Conservation (phyloP, 2,797 vertebrate species). For the Allobates femoralis region DNA sequence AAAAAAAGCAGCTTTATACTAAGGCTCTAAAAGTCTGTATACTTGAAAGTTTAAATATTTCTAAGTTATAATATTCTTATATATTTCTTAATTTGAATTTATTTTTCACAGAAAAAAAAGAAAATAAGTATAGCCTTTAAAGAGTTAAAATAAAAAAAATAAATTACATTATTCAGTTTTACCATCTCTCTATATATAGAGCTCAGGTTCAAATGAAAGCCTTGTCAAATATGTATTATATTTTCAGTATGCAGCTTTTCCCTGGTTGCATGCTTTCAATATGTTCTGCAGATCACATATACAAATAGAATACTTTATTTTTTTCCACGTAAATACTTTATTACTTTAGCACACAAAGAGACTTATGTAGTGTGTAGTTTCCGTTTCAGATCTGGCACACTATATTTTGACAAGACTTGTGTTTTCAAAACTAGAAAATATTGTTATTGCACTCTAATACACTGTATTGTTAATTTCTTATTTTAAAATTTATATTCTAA, state of each 20-base stretch:
- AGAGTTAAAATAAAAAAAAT: not conserved
- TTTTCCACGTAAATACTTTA: constrained; percentile 13
- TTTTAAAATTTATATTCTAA: too few species aligned
- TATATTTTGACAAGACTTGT: not conserved
- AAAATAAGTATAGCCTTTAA: too few species aligned
- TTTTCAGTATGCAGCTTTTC: not conserved
- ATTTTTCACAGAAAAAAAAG: too few species aligned
- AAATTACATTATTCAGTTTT: not conserved
- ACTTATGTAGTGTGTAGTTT: not conserved
- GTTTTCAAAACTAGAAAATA: not conserved
- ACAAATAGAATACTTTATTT: constrained; percentile 28
- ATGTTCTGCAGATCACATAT: not conserved
- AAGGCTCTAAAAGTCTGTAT: too few species aligned
- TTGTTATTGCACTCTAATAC: not conserved
- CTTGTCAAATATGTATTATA: not conserved
- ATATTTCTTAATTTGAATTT: too few species aligned
- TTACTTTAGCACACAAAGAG: constrained; percentile 8
- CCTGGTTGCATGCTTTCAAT: not conserved
- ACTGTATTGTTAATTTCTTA: too few species aligned
- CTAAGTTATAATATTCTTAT: too few species aligned
- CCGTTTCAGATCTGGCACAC: not conserved
- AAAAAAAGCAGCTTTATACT: too few species aligned
- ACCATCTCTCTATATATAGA: not conserved
- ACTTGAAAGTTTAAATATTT: too few species aligned
- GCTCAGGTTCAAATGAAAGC: not conserved